A percentile compares a stretch with the other conserved stretches of the same genome.
phyloP scores from a whole-genome alignment of 2,888 invertebrate genomes.

The Halictus quadricinctus region DNA sequence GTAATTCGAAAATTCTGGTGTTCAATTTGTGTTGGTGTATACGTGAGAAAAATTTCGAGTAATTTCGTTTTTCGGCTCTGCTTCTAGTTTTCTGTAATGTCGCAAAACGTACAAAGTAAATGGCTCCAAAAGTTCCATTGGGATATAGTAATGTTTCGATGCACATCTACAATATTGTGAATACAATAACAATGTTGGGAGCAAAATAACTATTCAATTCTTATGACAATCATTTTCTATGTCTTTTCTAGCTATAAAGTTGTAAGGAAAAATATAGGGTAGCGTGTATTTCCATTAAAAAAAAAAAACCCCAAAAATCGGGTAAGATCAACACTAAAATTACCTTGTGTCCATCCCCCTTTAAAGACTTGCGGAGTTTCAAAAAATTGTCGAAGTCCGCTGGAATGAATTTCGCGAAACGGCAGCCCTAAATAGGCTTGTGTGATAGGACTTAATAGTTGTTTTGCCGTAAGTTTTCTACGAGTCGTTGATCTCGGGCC shows the following conservation, averaged over 20 bases:
- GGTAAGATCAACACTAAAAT: neutral
- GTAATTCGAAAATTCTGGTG: no score
- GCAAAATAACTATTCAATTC: neutral
- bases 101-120: no score
- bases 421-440: neutral
- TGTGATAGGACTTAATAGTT: neutral
- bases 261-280: neutral
- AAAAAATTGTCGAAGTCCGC: neutral
- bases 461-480: slow-evolving; percentile 55
- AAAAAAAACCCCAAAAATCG: neutral
- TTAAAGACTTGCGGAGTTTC: neutral
- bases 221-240: neutral
- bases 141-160: no score
- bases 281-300: neutral
- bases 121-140: no score
- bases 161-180: no score
- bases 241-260: neutral
- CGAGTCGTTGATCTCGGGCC: slow-evolving; percentile 56
- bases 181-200: no score
- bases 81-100: no score
- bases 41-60: no score
- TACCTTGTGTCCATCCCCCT: neutral
- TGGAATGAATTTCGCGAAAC: neutral
- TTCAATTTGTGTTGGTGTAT: no score
- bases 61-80: no score